These are phyloP conservation scores for Cetoscarus ocellatus DNA, from an alignment of 2,797 vertebrate genomes.

Conservation along the genomic window DNA sequence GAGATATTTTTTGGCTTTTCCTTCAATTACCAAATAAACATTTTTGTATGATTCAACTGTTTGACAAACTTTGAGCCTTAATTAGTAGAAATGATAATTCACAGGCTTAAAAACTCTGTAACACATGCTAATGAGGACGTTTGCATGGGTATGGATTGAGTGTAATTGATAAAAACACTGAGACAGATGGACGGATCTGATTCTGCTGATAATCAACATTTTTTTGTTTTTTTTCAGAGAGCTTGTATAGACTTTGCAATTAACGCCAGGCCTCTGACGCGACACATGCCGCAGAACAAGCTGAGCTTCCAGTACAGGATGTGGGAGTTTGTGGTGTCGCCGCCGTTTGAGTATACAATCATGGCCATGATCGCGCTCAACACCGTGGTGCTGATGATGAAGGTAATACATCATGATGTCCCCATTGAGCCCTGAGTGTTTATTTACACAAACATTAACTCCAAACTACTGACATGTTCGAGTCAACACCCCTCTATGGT, in stretches of 20 bases:
- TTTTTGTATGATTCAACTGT: too few species aligned
- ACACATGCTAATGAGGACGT: too few species aligned
- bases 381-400: conserved; percentile 98
- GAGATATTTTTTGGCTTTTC: too few species aligned
- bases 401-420: conserved; percentile 80
- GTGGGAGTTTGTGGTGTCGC: conserved; percentile 99
- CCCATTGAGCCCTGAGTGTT: too few species aligned
- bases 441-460: not conserved
- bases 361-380: conserved; percentile 99
- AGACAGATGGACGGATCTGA: not conserved
- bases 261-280: conserved; percentile 94
- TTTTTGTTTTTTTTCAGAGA: conserved; percentile 82
- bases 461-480: too few species aligned
- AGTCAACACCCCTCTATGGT: too few species aligned
- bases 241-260: conserved; percentile 98
- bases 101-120: too few species aligned
- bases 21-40: too few species aligned
- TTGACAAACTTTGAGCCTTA: too few species aligned
- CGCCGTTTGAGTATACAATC: conserved; percentile 97
- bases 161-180: too few species aligned
- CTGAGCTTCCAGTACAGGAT: conserved; percentile 97
- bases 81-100: too few species aligned
- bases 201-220: not conserved
- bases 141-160: too few species aligned
- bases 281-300: conserved; percentile 98